phyloP scores from a whole-genome alignment of 2,888 invertebrate genomes.

The Teleiodes luculella region DNA sequence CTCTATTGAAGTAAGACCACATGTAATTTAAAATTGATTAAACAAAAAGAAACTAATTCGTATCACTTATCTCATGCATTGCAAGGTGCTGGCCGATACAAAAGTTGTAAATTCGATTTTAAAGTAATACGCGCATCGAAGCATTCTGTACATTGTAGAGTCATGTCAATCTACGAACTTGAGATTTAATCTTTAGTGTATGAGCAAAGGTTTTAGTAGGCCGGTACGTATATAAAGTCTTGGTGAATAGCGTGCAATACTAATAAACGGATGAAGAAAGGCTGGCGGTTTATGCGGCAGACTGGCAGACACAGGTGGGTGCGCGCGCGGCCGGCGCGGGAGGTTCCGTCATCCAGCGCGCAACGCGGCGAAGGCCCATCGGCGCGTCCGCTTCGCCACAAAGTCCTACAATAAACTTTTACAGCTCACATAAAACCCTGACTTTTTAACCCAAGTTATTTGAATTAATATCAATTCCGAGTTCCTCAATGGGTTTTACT shows the following conservation, averaged over 20 bases:
- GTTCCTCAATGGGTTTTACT: conserved; percentile 78
- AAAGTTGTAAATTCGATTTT: too few relatives aligned
- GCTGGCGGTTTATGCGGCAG: conserved; percentile 7
- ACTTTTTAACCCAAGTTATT: conserved; percentile 79
- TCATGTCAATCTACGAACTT: too few relatives aligned
- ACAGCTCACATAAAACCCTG: conserved; percentile 76
- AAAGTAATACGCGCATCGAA: too few relatives aligned
- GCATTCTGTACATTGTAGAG: background rate
- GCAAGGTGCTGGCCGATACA: too few relatives aligned
- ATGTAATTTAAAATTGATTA: too few relatives aligned
- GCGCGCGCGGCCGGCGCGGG: conserved; percentile 29
- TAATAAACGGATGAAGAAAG: conserved; percentile 3
- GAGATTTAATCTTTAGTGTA: too few relatives aligned
- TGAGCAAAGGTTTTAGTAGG: too few relatives aligned
- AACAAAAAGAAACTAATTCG: too few relatives aligned
- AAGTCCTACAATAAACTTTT: conserved; percentile 77
- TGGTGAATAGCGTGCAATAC: conserved; percentile 3
- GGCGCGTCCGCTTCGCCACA: conserved; percentile 75
- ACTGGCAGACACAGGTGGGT: conserved; percentile 27
- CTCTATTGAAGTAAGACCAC: too few relatives aligned
- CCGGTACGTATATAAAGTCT: background rate
- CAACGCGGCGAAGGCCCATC: conserved; percentile 45
- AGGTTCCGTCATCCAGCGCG: conserved; percentile 41
- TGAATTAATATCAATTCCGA: conserved; percentile 79
- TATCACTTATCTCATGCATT: too few relatives aligned